phyloP scores from a whole-genome alignment of 2,888 invertebrate genomes.

The Hymenopus coronatus region DNA sequence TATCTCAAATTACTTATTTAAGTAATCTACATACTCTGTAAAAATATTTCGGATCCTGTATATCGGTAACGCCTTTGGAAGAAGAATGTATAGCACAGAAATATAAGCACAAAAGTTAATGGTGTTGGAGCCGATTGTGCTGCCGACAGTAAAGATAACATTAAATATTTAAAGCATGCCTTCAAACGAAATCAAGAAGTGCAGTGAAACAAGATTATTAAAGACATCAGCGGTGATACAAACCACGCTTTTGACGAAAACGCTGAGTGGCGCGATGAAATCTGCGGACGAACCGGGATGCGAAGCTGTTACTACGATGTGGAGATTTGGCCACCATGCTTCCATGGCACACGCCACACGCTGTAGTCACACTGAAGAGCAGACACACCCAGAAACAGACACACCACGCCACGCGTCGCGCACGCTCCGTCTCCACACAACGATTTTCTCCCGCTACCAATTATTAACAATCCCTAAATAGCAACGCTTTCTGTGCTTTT shows the following conservation, averaged over 20 bases:
- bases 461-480: not conserved
- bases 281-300: not conserved
- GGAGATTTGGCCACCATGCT: not conserved
- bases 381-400: not conserved
- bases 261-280: not conserved
- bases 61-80: too few species aligned
- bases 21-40: too few species aligned
- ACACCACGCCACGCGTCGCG: too few species aligned
- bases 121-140: too few species aligned
- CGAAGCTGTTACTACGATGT: not conserved
- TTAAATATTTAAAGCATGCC: too few species aligned
- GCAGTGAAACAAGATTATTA: too few species aligned
- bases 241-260: not conserved
- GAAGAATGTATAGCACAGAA: too few species aligned
- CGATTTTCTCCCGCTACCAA: not conserved
- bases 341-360: not conserved
- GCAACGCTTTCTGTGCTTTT: not conserved
- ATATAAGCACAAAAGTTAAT: too few species aligned
- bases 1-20: too few species aligned
- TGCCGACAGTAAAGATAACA: too few species aligned
- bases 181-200: too few species aligned
- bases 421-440: not conserved
- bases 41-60: too few species aligned
- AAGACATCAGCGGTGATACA: not conserved
- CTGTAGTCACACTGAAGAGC: not conserved